Evolutionary conservation across 2,888 invertebrate genomes (phyloP), one percentile per base, ranked within the genome.

Genomic region (Galerucella pusilla): DNA sequence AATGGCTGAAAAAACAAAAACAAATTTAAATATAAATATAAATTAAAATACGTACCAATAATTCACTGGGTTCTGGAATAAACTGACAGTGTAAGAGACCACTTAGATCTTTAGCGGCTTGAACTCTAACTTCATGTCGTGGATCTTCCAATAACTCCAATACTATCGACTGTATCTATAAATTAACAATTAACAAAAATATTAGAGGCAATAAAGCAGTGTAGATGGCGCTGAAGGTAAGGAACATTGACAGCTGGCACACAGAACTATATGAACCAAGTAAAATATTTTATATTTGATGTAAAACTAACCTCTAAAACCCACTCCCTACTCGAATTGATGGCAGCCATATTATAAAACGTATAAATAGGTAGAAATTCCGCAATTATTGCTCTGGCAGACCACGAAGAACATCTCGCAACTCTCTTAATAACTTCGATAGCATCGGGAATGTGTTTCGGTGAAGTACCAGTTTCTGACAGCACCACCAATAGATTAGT

Each of bases 81-180:
- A 95, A 95, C 72, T 93, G 92, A 85, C 96, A 96, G 86, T 97
- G 97, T 84, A 97, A 90, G 74, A 97, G 88, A 5, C 97, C 97
- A 69, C 96, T 94, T 12, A 98, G 89, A 12, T 96, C 93, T 83
- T 93, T 92, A 0, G 94, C 93, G 2, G 97, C 96, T 80, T 93
- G 92, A 85, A 94, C 93, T 72, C 97, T 90, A 12, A 97, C 97
- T 89, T 96, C 95, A 1, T 94, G 89, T 79, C 93, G 89, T 14
- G 91, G 88, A 85, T 96, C 95, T 80, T 91, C 90, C 85, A 96
- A 88, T 14, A 94, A 88, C 65, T 87, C 87, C 68, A 96, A 86
- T 11, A 96, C 93, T 80, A 94, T 90, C 20, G 84, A 83, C 72
- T 87, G 86, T 9, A 90, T 88, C 86, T 92, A 90, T 0, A 83